Evolutionary conservation across 2,888 invertebrate genomes (phyloP).

Genomic region (Acrocyrtus sp.): DNA sequence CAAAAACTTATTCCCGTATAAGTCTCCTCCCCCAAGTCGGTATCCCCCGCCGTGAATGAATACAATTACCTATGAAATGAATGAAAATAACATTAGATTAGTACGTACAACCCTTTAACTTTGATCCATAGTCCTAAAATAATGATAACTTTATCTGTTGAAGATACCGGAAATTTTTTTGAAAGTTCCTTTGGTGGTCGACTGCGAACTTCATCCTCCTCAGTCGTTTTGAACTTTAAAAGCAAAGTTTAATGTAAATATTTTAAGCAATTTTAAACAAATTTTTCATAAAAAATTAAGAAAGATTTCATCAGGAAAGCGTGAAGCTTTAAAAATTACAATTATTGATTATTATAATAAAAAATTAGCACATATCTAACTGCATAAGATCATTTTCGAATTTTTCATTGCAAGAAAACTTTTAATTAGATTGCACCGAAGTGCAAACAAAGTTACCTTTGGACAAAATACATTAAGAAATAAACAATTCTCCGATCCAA

Average conservation of each 20-base stretch:
- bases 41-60: constrained; percentile 57
- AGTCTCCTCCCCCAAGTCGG: constrained; percentile 37
- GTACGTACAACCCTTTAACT: neutral
- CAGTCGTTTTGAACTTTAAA: constrained; percentile 14
- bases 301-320: no score
- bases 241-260: no score
- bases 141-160: no score
- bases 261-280: no score
- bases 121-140: no score
- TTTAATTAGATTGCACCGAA: neutral
- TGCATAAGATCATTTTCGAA: neutral
- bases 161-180: constrained; percentile 23
- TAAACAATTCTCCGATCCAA: constrained; percentile 41
- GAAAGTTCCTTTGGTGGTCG: constrained; percentile 18
- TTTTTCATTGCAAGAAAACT: no score
- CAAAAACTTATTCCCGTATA: constrained; percentile 44
- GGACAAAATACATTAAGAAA: constrained; percentile 50
- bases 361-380: no score
- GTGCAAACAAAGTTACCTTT: constrained; percentile 10
- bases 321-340: no score
- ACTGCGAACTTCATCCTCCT: constrained; percentile 9
- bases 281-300: no score
- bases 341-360: no score
- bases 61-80: constrained; percentile 33
- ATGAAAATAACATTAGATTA: neutral